A percentile compares a stretch with the other conserved stretches of the same genome.
These are phyloP conservation scores for Eupithecia inturbata DNA, from an alignment of 2,888 invertebrate genomes.

Conservation along the genomic window DNA sequence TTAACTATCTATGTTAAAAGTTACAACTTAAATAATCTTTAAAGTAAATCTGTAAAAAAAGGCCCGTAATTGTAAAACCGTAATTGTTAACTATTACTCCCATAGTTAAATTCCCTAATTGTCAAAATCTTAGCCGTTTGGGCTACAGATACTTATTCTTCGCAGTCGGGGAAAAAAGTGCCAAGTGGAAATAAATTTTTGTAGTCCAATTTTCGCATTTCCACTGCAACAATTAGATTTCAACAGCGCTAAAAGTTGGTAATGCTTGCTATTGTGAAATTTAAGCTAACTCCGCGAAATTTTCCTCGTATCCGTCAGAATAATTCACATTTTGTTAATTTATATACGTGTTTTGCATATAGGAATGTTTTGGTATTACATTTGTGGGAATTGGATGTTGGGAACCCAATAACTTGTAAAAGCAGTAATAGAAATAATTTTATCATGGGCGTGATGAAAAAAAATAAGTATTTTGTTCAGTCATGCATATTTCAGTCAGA, in stretches of 20 bases:
- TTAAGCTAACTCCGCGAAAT: constrained; percentile 27
- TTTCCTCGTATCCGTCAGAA: constrained; percentile 23
- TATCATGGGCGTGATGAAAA: too few relatives aligned
- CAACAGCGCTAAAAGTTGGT: constrained; percentile 27
- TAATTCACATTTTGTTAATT: constrained; percentile 31
- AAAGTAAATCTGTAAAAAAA: too few relatives aligned
- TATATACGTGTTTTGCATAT: constrained; percentile 15
- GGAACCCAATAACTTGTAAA: too few relatives aligned
- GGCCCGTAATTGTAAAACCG: too few relatives aligned
- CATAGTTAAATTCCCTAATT: too few relatives aligned
- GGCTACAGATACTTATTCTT: not conserved
- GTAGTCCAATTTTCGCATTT: constrained; percentile 9
- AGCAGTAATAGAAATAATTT: too few relatives aligned
- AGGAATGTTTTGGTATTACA: not conserved
- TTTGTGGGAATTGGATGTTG: not conserved
- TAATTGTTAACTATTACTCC: too few relatives aligned
- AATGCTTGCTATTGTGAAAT: constrained; percentile 31
- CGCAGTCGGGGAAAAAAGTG: not conserved
- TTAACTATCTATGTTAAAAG: too few relatives aligned
- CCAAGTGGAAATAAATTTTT: not conserved
- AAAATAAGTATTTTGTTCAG: too few relatives aligned
- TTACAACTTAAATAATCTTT: too few relatives aligned
- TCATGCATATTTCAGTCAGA: too few relatives aligned
- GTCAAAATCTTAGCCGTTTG: too few relatives aligned
- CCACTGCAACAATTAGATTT: constrained; percentile 18